phyloP scores from a whole-genome alignment of 2,888 invertebrate species.

The Heliconius cydno region DNA sequence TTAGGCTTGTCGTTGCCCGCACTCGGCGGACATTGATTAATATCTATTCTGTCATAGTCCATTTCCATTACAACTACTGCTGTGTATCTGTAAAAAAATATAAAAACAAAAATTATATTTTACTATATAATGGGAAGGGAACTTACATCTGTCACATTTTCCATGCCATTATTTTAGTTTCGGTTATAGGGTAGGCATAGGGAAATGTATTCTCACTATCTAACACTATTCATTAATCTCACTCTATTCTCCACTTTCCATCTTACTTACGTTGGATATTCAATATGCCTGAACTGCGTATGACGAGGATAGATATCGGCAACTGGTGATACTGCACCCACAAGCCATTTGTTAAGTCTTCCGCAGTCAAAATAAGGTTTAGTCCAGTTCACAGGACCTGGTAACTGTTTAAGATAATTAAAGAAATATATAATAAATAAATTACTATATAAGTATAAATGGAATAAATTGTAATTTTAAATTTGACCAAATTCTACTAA shows the following conservation, averaged over 20 bases:
- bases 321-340: conserved; percentile 96
- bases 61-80: conserved; percentile 96
- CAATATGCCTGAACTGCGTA: conserved; percentile 95
- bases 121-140: not conserved
- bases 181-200: too few relatives aligned
- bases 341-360: conserved; percentile 97
- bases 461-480: too few relatives aligned
- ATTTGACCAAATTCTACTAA: too few relatives aligned
- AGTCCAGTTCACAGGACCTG: conserved; percentile 97
- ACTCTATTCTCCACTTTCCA: too few relatives aligned
- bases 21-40: conserved; percentile 97
- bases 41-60: conserved; percentile 98
- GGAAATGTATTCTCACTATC: too few relatives aligned
- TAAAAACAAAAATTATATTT: not conserved
- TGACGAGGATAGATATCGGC: conserved; percentile 97
- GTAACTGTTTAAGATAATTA: conserved; percentile 62
- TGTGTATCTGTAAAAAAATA: conserved; percentile 86
- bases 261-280: conserved; percentile 92
- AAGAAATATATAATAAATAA: not conserved
- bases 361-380: conserved; percentile 98
- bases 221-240: too few relatives aligned
- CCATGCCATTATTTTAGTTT: too few relatives aligned
- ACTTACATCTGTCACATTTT: too few relatives aligned
- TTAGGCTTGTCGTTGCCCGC: conserved; percentile 95
- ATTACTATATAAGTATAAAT: too few relatives aligned